These are phyloP conservation scores for Tauraco hartlaubi DNA, from an alignment of 2,797 vertebrate genomes.

Conservation along the genomic window DNA sequence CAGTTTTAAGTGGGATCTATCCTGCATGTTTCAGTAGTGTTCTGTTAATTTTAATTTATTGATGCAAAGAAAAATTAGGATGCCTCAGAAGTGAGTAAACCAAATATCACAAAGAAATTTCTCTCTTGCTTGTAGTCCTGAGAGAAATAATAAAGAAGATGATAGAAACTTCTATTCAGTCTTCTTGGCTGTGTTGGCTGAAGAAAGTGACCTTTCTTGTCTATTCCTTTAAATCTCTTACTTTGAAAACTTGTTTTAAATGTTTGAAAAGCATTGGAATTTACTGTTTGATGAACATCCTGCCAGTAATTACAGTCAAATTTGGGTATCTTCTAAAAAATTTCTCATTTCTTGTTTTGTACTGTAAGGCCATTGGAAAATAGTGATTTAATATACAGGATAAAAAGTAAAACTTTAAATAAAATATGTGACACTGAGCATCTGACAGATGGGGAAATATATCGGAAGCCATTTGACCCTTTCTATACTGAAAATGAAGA, in stretches of 20 bases:
- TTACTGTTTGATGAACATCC: background rate
- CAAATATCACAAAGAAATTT: background rate
- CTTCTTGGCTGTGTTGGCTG: background rate
- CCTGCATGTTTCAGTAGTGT: background rate
- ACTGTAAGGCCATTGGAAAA: background rate
- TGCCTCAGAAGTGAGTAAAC: background rate
- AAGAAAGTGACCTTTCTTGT: background rate
- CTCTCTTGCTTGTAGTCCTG: background rate
- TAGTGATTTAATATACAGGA: background rate
- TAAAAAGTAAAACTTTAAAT: slow-evolving; percentile 3
- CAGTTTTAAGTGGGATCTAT: background rate
- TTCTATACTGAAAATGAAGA: background rate
- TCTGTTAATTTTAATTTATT: background rate
- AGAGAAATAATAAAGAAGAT: background rate
- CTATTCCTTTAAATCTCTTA: background rate
- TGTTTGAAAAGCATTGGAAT: background rate
- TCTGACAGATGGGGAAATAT: slow-evolving; percentile 5
- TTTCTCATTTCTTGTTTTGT: background rate
- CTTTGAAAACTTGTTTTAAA: background rate
- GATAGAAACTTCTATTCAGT: background rate
- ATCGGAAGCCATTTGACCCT: background rate
- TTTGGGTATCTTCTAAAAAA: background rate
- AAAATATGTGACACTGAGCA: background rate
- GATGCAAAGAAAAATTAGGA: background rate
- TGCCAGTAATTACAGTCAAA: background rate